Conservation (phyloP, 2,797 vertebrate species). For the Sebastes minor region DNA sequence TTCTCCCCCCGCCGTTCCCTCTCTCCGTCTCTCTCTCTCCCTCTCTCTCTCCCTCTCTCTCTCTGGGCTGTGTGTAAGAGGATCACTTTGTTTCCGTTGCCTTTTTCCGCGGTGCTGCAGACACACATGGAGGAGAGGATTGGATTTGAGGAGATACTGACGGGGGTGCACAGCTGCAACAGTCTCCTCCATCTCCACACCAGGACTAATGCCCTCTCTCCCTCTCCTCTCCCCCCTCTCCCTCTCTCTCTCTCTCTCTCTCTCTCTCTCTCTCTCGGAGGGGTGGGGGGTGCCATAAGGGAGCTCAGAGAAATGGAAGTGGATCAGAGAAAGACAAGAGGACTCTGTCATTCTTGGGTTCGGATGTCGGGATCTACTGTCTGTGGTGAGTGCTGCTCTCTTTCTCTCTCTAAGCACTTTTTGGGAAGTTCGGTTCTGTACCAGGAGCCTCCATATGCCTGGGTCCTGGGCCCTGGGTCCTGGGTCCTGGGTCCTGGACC, state of each 20-base stretch:
- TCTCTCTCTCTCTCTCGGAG: slow-evolving; percentile 69
- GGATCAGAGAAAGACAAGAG: slow-evolving; percentile 81
- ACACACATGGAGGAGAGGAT: slow-evolving; percentile 68
- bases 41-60: slow-evolving; percentile 38
- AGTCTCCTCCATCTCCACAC: slow-evolving; percentile 80
- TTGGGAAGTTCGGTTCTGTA: slow-evolving; percentile 20
- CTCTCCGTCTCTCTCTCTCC: slow-evolving; percentile 7
- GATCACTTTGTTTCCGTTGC: slow-evolving; percentile 80
- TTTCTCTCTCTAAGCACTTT: slow-evolving; percentile 26
- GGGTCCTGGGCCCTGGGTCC: no score
- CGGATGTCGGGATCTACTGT: slow-evolving; percentile 78
- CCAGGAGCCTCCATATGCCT: not conserved
- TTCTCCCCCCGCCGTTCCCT: slow-evolving; percentile 47
- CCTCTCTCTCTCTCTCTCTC: slow-evolving; percentile 38
- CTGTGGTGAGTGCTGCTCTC: slow-evolving; percentile 83
- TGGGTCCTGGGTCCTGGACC: no score
- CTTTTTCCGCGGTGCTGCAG: slow-evolving; percentile 70
- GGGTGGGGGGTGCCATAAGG: slow-evolving; percentile 77
- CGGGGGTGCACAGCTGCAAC: slow-evolving; percentile 90
- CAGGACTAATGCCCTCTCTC: slow-evolving; percentile 54
- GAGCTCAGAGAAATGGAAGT: slow-evolving; percentile 84
- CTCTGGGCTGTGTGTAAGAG: slow-evolving; percentile 69
- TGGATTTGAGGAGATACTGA: slow-evolving; percentile 77
- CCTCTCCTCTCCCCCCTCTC: not conserved
- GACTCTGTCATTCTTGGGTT: slow-evolving; percentile 81